phyloP scores from a whole-genome alignment of 2,113 vertebrate species.

The Sinosuthora webbiana region DNA sequence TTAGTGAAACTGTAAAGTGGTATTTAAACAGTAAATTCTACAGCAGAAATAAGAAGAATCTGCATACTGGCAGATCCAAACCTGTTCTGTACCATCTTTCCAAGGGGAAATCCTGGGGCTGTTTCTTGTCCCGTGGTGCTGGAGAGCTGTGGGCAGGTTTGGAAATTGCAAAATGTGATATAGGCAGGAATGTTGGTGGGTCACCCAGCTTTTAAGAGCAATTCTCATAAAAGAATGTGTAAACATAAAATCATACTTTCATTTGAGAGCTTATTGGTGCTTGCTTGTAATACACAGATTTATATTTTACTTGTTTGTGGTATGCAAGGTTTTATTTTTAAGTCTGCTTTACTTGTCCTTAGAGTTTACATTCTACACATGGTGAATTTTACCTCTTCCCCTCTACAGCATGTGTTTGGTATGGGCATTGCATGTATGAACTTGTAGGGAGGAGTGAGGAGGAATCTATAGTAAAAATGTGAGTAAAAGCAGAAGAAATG shows the following conservation, averaged over 20 bases:
- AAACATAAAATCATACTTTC: neutral
- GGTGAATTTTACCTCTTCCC: neutral
- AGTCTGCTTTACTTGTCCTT: neutral
- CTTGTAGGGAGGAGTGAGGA: neutral
- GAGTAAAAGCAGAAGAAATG: neutral
- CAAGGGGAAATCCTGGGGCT: neutral
- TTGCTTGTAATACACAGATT: neutral
- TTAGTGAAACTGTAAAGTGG: neutral
- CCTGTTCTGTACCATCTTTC: neutral
- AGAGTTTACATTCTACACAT: neutral
- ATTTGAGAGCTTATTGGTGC: neutral
- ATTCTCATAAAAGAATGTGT: neutral
- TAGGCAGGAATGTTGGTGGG: neutral
- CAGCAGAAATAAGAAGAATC: neutral
- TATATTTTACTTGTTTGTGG: neutral
- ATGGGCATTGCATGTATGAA: neutral
- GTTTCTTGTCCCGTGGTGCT: accelerated
- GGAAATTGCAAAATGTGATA: neutral
- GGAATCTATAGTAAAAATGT: neutral
- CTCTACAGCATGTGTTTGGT: neutral
- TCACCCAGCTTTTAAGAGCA: neutral
- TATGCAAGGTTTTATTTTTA: neutral
- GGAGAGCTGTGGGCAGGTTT: neutral
- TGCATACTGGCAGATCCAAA: neutral
- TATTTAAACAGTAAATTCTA: neutral